Evolutionary conservation across 2,797 vertebrate species (phyloP), one percentile per base, ranked within the genome.

Genomic region (Chaunax sp.): DNA sequence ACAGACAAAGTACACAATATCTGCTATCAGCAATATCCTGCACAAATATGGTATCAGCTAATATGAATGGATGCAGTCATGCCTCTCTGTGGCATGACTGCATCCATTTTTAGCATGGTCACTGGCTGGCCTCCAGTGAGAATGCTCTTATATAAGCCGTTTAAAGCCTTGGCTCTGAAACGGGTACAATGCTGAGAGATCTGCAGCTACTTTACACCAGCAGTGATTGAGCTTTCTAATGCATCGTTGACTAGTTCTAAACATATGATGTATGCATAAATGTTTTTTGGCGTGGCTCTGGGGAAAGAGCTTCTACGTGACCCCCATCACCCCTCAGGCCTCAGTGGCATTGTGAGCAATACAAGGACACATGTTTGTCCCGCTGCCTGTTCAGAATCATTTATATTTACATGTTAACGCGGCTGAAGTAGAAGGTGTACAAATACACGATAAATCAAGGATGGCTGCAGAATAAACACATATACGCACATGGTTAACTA

Each of bases 61-160:
- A 45, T 8, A n/a, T 7, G 19, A 19, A 45, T 1, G 16, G 25
- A 23, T 15, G 47, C 15, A 20, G 5, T 19, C 6, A 19, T 22
- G 47, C 30, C 40, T 53, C 26, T 46, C 38, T 69, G 15, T 47
- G 7, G 5, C 44, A 37, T 30, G 60, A 35, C 57, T 68, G 43
- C 35, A 33, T 70, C 60, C 55, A 56, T 64, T 59, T 76, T 33
- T 15, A 64, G 45, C 51, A 9, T 40, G 50, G 46, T 70, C 65
- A 74, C 23, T 62, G 59, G 64, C 53, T 18, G 25, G 53, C 71
- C 44, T 73, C 28, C 56, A 75, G 57, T 74, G 52, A 63, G 45
- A 77, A 49, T 35, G 41, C 59, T 72, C 81, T 89, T 89, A 85
- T 54, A 58, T 84, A 88, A 87, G 52, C 51, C 53, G 64, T 33